Evolutionary conservation across 2,797 vertebrate species (phyloP).

Genomic region (Lagocephalus sceleratus): DNA sequence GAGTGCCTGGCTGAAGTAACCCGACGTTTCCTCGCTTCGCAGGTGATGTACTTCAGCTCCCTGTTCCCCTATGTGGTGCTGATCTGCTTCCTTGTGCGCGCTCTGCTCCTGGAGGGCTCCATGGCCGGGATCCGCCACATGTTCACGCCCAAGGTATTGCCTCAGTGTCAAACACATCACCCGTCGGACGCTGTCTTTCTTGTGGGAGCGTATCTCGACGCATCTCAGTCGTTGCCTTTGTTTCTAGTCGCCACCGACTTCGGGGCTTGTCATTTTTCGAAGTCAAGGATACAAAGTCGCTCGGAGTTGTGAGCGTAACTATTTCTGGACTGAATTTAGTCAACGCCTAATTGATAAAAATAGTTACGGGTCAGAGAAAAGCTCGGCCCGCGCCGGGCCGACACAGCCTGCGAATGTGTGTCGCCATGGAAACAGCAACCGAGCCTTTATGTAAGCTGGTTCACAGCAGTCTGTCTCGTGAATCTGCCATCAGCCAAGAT

Average conservation of each 20-base stretch:
- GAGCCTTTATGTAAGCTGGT: slow-evolving; percentile 38
- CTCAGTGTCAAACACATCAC: too few relatives aligned
- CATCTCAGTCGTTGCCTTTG: too few relatives aligned
- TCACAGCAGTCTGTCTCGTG: slow-evolving; percentile 31
- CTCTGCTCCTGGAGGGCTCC: slow-evolving; percentile 90
- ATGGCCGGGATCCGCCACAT: slow-evolving; percentile 92
- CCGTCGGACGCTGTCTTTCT: neutral
- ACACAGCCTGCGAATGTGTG: slow-evolving; percentile 26
- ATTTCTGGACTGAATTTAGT: too few relatives aligned
- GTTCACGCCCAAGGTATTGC: slow-evolving; percentile 97
- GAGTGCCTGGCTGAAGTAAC: neutral
- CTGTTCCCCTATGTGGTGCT: slow-evolving; percentile 94
- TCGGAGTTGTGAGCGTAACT: too few relatives aligned
- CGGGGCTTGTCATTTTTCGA: too few relatives aligned
- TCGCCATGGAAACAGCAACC: slow-evolving; percentile 62
- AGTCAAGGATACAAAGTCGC: too few relatives aligned
- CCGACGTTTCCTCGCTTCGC: slow-evolving; percentile 20
- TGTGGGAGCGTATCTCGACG: too few relatives aligned
- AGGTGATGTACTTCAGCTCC: slow-evolving; percentile 99
- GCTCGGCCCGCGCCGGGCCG: slow-evolving; percentile 26
- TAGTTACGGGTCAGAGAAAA: too few relatives aligned
- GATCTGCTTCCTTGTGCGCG: slow-evolving; percentile 91
- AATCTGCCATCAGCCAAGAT: slow-evolving; percentile 32
- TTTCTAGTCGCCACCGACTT: too few relatives aligned
- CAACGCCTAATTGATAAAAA: too few relatives aligned